Conservation (phyloP, 2,113 vertebrate species). For the Rattus norvegicus region GRCr8 NC_086022.1:104244001-104244500, state of each 20-base stretch:
- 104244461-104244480: not conserved
- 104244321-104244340: not conserved
- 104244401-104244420: slow-evolving; percentile 22
- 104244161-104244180: not conserved
- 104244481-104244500: not conserved
- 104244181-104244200: slow-evolving; percentile 11
- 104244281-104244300: not conserved
- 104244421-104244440: not conserved
- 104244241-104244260: not conserved
- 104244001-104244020: not conserved
- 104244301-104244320: not conserved
- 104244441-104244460: not conserved
- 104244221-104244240: not conserved
- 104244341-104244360: not conserved
- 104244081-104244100: not conserved
- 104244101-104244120: not conserved
- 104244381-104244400: not conserved
- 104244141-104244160: not conserved
- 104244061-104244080: slow-evolving; percentile 61
- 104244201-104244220: slow-evolving; percentile 9
- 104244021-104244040: not conserved
- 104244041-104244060: slow-evolving; percentile 1
- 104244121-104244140: not conserved
- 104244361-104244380: slow-evolving; percentile 5
- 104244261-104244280: not conserved